Evolutionary conservation across 2,113 vertebrate genomes (phyloP).

Genomic region (Chascanopsetta lugubris): DNA sequence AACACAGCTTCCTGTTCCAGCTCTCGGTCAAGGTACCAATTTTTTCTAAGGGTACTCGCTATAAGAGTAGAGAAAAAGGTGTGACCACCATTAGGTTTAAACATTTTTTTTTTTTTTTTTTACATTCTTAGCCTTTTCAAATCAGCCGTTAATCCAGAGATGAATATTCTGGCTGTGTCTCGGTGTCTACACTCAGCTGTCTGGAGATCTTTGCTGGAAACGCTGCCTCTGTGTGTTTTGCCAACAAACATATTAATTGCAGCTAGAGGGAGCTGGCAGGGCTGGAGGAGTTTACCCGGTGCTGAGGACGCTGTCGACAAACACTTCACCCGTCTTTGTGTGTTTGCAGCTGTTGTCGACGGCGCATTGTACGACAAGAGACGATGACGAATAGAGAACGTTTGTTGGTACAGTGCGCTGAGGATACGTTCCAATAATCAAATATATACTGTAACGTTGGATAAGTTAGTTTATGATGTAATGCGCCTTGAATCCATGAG

Average conservation of each 20-base stretch:
- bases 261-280: background rate
- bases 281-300: conserved; percentile 1
- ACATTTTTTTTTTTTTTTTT: no score
- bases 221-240: background rate
- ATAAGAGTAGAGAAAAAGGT: no score
- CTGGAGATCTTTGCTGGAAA: background rate
- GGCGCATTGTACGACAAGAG: background rate
- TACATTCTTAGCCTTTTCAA: background rate
- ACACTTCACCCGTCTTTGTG: conserved; percentile 2
- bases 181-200: background rate
- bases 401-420: no score
- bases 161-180: background rate
- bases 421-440: no score
- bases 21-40: no score
- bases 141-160: background rate
- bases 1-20: no score
- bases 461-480: no score
- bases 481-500: no score
- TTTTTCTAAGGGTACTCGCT: no score
- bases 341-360: conserved; percentile 6
- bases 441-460: no score
- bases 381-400: conserved; percentile 13
- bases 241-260: conserved; percentile 4
- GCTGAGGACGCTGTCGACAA: conserved; percentile 2
- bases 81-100: no score